Percentiles rank a stretch among this genome's conserved stretches.
Conservation (phyloP, 2,113 vertebrate genomes). For the Eulemur rufifrons region DNA sequence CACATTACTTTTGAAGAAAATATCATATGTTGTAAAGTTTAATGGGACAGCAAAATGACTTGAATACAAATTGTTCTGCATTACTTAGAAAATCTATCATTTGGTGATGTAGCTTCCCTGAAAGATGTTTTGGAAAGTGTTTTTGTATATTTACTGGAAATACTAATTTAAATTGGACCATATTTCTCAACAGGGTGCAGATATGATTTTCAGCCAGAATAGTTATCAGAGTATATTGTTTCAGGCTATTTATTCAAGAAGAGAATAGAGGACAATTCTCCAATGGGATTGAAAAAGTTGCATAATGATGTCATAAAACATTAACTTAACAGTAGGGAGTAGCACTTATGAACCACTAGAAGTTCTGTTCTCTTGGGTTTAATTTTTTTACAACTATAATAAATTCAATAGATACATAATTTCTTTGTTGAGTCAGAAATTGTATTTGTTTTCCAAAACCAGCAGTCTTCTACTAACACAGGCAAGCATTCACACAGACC, state of each 20-base stretch:
- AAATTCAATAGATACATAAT: constrained; percentile 79
- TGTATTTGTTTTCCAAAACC: constrained; percentile 76
- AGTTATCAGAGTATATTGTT: constrained; percentile 79
- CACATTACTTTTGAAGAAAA: constrained; percentile 66
- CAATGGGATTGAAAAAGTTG: constrained; percentile 80
- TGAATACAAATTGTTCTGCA: constrained; percentile 59
- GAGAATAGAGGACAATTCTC: constrained; percentile 82
- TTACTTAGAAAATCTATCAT: constrained; percentile 70
- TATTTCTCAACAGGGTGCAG: constrained; percentile 83
- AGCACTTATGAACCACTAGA: constrained; percentile 79
- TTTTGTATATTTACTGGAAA: constrained; percentile 83
- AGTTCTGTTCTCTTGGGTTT: constrained; percentile 79
- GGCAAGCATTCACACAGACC: not conserved
- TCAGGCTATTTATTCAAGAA: constrained; percentile 84
- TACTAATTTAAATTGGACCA: constrained; percentile 78
- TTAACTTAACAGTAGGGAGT: constrained; percentile 86
- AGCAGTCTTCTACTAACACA: constrained; percentile 47
- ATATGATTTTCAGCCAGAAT: constrained; percentile 81
- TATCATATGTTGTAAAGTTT: constrained; percentile 68
- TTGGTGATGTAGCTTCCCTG: constrained; percentile 57
- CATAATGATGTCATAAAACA: constrained; percentile 83
- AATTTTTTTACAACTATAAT: constrained; percentile 80
- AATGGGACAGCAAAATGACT: constrained; percentile 69
- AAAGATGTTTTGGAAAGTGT: constrained; percentile 71
- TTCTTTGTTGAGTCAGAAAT: constrained; percentile 81